Conservation (phyloP, 2,113 vertebrate species). For the Ctenodactylus gundi region DNA sequence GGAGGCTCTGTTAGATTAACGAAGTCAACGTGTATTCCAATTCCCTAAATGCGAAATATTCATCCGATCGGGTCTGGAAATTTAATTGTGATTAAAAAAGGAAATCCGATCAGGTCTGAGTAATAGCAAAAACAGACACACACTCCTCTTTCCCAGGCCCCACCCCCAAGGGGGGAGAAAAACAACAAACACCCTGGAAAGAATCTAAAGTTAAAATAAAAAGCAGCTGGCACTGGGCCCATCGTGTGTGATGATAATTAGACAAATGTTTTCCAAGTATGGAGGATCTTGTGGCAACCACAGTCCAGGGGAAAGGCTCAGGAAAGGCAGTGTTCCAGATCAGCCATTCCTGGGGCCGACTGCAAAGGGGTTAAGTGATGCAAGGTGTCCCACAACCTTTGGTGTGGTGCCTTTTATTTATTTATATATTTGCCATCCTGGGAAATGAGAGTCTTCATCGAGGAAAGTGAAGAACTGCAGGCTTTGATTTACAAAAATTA, state of each 20-base stretch:
- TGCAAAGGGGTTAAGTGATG: slow-evolving; percentile 25
- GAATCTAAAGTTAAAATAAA: slow-evolving; percentile 78
- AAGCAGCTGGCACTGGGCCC: slow-evolving; percentile 77
- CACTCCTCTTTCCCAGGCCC: slow-evolving; percentile 47
- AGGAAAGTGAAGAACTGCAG: slow-evolving; percentile 52
- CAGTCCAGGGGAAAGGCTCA: not conserved
- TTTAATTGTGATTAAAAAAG: slow-evolving; percentile 76
- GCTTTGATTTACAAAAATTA: slow-evolving; percentile 73
- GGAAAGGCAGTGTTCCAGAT: not conserved
- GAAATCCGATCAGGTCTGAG: slow-evolving; percentile 74
- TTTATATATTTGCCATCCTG: slow-evolving; percentile 27
- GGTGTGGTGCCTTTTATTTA: slow-evolving; percentile 32
- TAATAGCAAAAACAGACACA: slow-evolving; percentile 78
- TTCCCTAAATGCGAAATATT: slow-evolving; percentile 34
- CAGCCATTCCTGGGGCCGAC: not conserved
- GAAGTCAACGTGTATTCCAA: not conserved
- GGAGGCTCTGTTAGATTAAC: slow-evolving; percentile 37
- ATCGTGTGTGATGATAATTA: slow-evolving; percentile 76
- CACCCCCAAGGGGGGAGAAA: not conserved
- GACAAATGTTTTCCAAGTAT: slow-evolving; percentile 71
- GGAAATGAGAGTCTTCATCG: slow-evolving; percentile 50
- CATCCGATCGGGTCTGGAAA: slow-evolving; percentile 47
- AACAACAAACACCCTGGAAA: slow-evolving; percentile 75
- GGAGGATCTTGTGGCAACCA: slow-evolving; percentile 62
- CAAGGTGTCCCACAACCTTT: slow-evolving; percentile 12